Evolutionary conservation across 1,140 invertebrate genomes (phyloP).

Genomic region (Ips nitidus): DNA sequence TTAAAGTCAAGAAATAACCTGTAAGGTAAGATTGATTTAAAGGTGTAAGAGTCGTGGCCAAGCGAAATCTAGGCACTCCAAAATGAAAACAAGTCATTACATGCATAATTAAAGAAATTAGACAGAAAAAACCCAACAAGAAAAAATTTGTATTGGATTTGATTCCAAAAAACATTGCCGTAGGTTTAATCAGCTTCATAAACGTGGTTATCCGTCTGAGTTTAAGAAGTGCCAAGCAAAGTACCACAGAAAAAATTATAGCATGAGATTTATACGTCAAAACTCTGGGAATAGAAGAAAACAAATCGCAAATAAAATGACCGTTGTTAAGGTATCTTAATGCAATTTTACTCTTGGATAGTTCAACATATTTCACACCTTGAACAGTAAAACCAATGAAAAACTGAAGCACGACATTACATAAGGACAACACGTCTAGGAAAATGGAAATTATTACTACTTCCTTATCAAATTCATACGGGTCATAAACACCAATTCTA

Average conservation of each 20-base stretch:
- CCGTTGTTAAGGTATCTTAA: slow-evolving; percentile 16
- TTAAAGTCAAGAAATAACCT: not conserved
- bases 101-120: slow-evolving; percentile 16
- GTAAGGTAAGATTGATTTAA: slow-evolving; percentile 1
- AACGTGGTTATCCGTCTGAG: slow-evolving; percentile 17
- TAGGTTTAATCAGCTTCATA: slow-evolving; percentile 8
- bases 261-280: not conserved
- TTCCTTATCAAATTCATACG: not conserved
- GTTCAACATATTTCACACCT: slow-evolving; percentile 5
- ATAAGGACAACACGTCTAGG: slow-evolving; percentile 15
- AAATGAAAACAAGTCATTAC: slow-evolving; percentile 25
- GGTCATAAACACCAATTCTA: not conserved
- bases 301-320: slow-evolving; percentile 16
- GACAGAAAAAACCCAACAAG: slow-evolving; percentile 21
- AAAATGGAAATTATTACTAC: not conserved
- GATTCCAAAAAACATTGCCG: slow-evolving; percentile 8
- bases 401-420: slow-evolving; percentile 27
- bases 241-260: not conserved
- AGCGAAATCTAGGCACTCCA: slow-evolving; percentile 14
- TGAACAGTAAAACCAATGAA: slow-evolving; percentile 28
- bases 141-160: slow-evolving; percentile 14
- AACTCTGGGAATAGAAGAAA: slow-evolving; percentile 12
- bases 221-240: slow-evolving; percentile 4
- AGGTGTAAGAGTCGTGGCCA: not conserved
- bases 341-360: slow-evolving; percentile 18